A percentile compares a stretch with the other conserved stretches of the same genome.
These are phyloP conservation scores for Eremophila alpestris DNA, from an alignment of 2,797 vertebrate species.

Conservation along the genomic window DNA sequence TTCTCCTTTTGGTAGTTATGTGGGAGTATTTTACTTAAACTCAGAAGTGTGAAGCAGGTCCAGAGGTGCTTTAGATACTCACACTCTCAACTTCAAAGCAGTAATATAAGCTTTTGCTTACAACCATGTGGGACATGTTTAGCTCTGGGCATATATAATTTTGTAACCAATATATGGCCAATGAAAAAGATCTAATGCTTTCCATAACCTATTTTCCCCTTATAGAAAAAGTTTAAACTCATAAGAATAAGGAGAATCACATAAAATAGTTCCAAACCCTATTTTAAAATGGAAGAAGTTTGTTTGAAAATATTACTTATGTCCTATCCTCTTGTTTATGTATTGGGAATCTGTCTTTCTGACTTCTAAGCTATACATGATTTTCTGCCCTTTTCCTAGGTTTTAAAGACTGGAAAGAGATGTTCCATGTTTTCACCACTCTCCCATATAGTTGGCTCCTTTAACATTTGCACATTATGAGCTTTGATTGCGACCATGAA, in stretches of 20 bases:
- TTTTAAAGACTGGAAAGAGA: not conserved
- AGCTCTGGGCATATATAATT: conserved; percentile 45
- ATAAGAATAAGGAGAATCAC: not conserved
- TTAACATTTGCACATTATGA: not conserved
- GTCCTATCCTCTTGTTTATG: not conserved
- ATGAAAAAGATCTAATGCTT: conserved; percentile 16
- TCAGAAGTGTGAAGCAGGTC: not conserved
- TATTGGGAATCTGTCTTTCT: not conserved
- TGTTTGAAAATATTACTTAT: not conserved
- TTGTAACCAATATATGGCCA: conserved; percentile 42
- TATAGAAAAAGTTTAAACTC: not conserved
- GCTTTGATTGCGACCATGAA: not conserved
- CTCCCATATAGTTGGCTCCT: not conserved
- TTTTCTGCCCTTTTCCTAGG: not conserved
- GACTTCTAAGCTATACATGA: not conserved
- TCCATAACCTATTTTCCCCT: conserved; percentile 45
- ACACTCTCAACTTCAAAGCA: conserved; percentile 50
- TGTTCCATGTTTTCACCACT: not conserved
- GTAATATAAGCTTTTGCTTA: conserved; percentile 34
- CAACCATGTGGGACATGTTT: conserved; percentile 16
- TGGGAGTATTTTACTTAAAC: conserved; percentile 24
- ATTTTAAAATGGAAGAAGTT: not conserved
- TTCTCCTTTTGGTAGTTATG: not conserved
- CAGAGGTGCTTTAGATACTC: conserved; percentile 44
- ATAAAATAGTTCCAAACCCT: conserved; percentile 13